Evolutionary conservation across 2,888 invertebrate species (phyloP), one percentile per base, ranked within the genome.

Genomic region (Amphipoea oculea): DNA sequence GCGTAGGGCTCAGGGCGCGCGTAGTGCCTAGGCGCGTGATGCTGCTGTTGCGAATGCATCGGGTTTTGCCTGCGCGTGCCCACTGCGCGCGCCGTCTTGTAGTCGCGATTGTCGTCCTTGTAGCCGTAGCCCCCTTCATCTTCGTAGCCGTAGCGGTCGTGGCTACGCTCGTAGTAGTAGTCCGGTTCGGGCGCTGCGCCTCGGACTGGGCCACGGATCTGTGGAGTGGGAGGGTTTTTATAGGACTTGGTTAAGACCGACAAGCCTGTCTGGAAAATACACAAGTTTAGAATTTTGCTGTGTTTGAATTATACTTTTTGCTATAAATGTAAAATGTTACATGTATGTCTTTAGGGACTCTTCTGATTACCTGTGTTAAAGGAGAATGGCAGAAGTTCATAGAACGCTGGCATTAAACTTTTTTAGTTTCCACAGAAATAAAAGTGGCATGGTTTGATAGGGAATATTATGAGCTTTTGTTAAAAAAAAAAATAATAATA

Each of bases 121-220:
- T 95, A 95, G 87, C 86, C 85, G 76, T 88, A 89, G 66, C 79
- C 73, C 45, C 79, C 68, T 45, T 96, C 96, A 20, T 96, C 96
- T 54, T 96, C 96, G 90, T 96, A 96, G 93, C 82, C 82, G 40
- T 94, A 96, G 63, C 95, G 95, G 12, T 96, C 96, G 70, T 93
- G 93, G 6, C 90, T 88, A 48, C 95, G 93, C 66, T 95, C 97
- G 92, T 95, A 97, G 94, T 98, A 98, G 92, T 98, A 98, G 89
- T 98, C 98, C 97, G 84, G 97, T 96, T 91, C 98, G 93, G 84
- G 98, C 29, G 84, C 97, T 0, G 89, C 98, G 96, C 94, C 98
- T 97, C 91, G 97, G 90, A 86, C 95, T n/a, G 92, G 94, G n/a
- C 91, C 95, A 74, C 93, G 94, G 73, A 94, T 93, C 92, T 94